Conservation (phyloP, 2,797 vertebrate species). For the Acipenser transmontanus region DNA sequence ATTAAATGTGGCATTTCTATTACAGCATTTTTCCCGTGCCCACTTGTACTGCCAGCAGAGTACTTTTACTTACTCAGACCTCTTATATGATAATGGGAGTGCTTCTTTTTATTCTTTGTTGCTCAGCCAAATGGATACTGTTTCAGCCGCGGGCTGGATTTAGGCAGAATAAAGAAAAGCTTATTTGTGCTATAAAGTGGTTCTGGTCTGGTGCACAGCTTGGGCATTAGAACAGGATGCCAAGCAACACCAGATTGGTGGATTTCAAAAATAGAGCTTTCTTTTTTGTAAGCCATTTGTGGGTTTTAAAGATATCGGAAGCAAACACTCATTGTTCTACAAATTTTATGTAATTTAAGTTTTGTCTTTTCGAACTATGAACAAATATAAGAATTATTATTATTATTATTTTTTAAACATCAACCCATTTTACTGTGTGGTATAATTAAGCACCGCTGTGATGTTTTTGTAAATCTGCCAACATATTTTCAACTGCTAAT, state of each 20-base stretch:
- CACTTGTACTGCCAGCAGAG: constrained; percentile 11
- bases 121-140: constrained; percentile 17
- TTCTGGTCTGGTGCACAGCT: constrained; percentile 26
- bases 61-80: constrained; percentile 23
- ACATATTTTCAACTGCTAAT: too few species aligned
- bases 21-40: constrained; percentile 19
- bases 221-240: constrained; percentile 16
- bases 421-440: too few species aligned
- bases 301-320: too few species aligned
- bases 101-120: constrained; percentile 23
- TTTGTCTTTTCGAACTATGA: too few species aligned
- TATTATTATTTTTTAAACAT: too few species aligned
- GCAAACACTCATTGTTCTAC: too few species aligned
- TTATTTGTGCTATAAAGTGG: constrained; percentile 32
- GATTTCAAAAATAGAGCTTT: constrained; percentile 18
- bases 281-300: constrained; percentile 4
- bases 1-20: constrained; percentile 32
- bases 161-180: constrained; percentile 26
- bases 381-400: too few species aligned
- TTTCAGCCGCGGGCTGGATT: constrained; percentile 31
- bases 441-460: too few species aligned
- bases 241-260: constrained; percentile 8
- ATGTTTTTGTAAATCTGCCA: too few species aligned
- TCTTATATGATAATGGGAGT: constrained; percentile 28
- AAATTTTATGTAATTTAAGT: too few species aligned